These are phyloP conservation scores for Sesia bembeciformis DNA, from an alignment of 2,888 invertebrate genomes.

Conservation along the genomic window DNA sequence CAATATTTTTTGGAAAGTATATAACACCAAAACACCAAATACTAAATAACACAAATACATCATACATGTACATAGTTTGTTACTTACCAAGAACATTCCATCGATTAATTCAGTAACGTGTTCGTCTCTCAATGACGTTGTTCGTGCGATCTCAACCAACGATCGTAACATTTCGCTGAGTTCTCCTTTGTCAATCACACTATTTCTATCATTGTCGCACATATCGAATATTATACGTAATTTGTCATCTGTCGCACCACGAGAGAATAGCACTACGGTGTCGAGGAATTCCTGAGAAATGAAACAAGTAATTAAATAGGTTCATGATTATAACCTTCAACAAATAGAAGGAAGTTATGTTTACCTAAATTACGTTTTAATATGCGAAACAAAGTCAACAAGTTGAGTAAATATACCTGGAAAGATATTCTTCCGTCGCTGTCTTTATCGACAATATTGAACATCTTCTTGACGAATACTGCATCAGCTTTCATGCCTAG, in stretches of 20 bases:
- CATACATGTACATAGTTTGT: not conserved
- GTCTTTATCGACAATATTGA: slow-evolving; percentile 96
- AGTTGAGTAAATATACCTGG: slow-evolving; percentile 69
- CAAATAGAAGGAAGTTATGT: not conserved
- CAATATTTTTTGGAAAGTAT: too few relatives aligned
- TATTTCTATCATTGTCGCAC: slow-evolving; percentile 96
- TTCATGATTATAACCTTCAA: not conserved
- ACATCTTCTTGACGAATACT: slow-evolving; percentile 97
- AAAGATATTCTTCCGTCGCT: slow-evolving; percentile 95
- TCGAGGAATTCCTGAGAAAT: slow-evolving; percentile 88
- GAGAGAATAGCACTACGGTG: slow-evolving; percentile 92
- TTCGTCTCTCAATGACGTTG: slow-evolving; percentile 91
- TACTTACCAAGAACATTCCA: slow-evolving; percentile 89
- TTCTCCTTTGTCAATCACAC: slow-evolving; percentile 94
- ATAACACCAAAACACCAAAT: too few relatives aligned
- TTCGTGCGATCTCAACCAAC: slow-evolving; percentile 93
- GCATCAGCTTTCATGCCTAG: slow-evolving; percentile 96
- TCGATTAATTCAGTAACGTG: slow-evolving; percentile 94
- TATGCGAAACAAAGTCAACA: not conserved
- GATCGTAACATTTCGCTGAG: slow-evolving; percentile 95
- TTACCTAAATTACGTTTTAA: not conserved
- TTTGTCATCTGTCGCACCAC: slow-evolving; percentile 94
- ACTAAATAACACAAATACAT: too few relatives aligned
- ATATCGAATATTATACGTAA: slow-evolving; percentile 96
- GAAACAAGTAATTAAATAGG: not conserved